Evolutionary conservation across 2,888 invertebrate genomes (phyloP), one percentile per base, ranked within the genome.

Genomic region (Orthonychiurus folsomi): DNA sequence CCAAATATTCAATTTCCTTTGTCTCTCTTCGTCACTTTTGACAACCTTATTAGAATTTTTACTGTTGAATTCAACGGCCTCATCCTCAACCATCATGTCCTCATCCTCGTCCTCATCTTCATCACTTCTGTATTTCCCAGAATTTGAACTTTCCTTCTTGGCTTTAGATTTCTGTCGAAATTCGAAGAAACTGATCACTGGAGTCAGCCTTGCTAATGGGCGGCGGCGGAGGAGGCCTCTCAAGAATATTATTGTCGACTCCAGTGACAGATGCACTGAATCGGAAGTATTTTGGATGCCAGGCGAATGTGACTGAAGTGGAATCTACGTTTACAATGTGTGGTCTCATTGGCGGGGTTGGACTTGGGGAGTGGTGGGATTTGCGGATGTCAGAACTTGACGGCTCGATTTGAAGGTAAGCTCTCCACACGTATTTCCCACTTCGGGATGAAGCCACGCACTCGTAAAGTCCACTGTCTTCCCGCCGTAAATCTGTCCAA

Each of bases 391-490:
- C 87, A 77, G 88, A 88, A 75, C 87, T 86, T 62, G 87, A 86
- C 0, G 88, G 88, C 73, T 88, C 89, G n/a, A 89, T 83, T 54
- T 84, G 79, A 27, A 89, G 79, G 66, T 84, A 82, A 0, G 91
- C 91, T 70, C 86, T 86, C 91, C 91, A 92, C 0, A 89, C 87
- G 59, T 92, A 89, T 79, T 92, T 90, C 12, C 93, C 93, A 74
- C 88, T 88, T 63, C 86, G 85, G 56, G 90, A 91, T 15, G 88
- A 88, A 1, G 88, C 88, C 23, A 88, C 87, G 75, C 90, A 90
- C 1, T 88, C 88, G 76, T 89, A 90, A 12, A 85, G 77, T 1
- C 89, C 89, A 65, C 85, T 84, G 65, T 79, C 79, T 73, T 82
- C 72, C 23, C 61, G 48, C 20, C 65, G 74, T 54, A 80, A 72